Conservation (phyloP, 2,113 vertebrate genomes). For the Craseonycteris thonglongyai region DNA sequence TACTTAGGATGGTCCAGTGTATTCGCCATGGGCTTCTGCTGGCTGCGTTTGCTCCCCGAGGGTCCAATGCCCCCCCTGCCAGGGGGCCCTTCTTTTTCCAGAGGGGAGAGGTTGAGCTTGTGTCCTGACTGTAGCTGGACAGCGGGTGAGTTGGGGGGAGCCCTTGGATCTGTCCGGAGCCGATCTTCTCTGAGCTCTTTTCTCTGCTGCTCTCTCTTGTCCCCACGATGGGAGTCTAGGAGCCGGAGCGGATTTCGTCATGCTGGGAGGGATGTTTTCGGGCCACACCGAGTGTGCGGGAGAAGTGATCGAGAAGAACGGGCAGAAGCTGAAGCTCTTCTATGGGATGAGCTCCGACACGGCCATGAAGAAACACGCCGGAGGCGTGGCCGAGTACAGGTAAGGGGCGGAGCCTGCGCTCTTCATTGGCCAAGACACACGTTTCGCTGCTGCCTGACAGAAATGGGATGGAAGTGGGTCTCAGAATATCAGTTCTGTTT, state of each 20-base stretch:
- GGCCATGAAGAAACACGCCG: slow-evolving; percentile 97
- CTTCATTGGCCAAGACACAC: fast-evolving
- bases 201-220: neutral
- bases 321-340: slow-evolving; percentile 96
- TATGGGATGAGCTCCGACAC: slow-evolving; percentile 99
- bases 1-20: fast-evolving
- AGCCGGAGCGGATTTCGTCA: slow-evolving; percentile 96
- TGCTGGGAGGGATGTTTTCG: slow-evolving; percentile 98
- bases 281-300: slow-evolving; percentile 97
- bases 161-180: neutral
- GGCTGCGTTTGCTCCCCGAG: too few relatives aligned
- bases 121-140: neutral
- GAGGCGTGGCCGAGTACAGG: slow-evolving; percentile 97
- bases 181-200: neutral
- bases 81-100: neutral
- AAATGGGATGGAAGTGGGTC: neutral
- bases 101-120: neutral
- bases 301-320: slow-evolving; percentile 92
- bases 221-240: slow-evolving; percentile 74
- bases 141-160: too few relatives aligned
- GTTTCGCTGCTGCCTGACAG: neutral
- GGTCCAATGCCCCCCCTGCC: fast-evolving
- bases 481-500: neutral
- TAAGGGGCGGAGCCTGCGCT: slow-evolving; percentile 50
- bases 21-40: neutral